A percentile compares a stretch with the other conserved stretches of the same genome.
phyloP scores from a whole-genome alignment of 2,888 invertebrate species.

The Caenorhabditis afra region DNA sequence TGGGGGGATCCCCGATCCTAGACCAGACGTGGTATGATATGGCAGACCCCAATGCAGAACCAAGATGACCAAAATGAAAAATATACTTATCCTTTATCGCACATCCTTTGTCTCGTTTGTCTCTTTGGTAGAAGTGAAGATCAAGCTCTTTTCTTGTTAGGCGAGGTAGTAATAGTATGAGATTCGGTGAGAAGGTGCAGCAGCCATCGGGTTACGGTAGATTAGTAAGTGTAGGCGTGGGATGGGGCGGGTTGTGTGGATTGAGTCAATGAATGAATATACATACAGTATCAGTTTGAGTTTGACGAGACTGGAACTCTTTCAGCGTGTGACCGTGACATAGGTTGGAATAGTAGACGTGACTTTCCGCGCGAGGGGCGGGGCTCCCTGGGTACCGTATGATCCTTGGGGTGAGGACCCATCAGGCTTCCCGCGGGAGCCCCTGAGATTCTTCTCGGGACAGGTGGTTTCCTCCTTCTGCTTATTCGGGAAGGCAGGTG shows the following conservation, averaged over 20 bases:
- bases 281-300: constrained; percentile 8
- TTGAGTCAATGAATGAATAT: constrained; percentile 12
- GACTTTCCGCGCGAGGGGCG: background rate
- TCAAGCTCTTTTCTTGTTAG: background rate
- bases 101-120: too few species aligned
- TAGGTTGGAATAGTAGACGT: constrained; percentile 3
- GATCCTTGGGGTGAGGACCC: too few species aligned
- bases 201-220: constrained; percentile 18
- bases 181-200: constrained; percentile 1
- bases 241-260: background rate
- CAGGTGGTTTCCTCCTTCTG: too few species aligned
- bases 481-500: too few species aligned
- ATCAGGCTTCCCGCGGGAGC: too few species aligned
- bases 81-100: constrained; percentile 11
- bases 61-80: too few species aligned
- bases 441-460: too few species aligned
- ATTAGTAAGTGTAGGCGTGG: background rate
- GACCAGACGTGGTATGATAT: too few species aligned
- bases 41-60: background rate
- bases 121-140: background rate
- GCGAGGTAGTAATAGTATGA: constrained; percentile 5
- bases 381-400: background rate
- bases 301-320: constrained; percentile 4
- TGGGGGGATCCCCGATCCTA: too few species aligned
- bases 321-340: background rate